A percentile compares a stretch with the other conserved stretches of the same genome.
Conservation (phyloP, 2,888 invertebrate species). For the Drosophila pseudotakahashii region DNA sequence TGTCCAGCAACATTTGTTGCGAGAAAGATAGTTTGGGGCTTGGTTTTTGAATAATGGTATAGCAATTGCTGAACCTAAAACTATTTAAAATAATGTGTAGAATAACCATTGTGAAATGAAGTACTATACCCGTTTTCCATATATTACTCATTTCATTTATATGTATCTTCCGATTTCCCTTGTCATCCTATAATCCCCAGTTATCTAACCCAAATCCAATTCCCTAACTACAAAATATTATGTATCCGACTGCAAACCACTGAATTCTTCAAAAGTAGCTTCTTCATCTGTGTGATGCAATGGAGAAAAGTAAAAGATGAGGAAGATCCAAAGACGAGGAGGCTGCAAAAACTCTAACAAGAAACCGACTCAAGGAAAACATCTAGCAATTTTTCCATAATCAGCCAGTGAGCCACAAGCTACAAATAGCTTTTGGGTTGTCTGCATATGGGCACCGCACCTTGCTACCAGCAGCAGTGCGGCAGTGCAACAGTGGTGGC, state of each 20-base stretch:
- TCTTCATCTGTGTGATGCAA: conserved; percentile 62
- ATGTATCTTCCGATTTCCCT: too few species aligned
- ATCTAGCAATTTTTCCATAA: conserved; percentile 78
- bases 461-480: conserved; percentile 66
- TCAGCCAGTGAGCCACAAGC: conserved; percentile 76
- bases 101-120: too few species aligned
- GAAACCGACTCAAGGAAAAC: conserved; percentile 68
- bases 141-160: too few species aligned
- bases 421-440: conserved; percentile 73
- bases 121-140: too few species aligned
- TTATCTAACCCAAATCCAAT: conserved; percentile 2
- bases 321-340: conserved; percentile 21
- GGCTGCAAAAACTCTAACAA: conserved; percentile 42
- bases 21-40: background rate
- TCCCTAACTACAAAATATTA: conserved; percentile 7
- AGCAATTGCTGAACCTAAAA: too few species aligned
- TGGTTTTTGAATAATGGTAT: too few species aligned
- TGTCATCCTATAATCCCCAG: conserved; percentile 1
- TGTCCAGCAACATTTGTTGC: background rate
- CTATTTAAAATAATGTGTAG: too few species aligned
- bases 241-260: conserved; percentile 16
- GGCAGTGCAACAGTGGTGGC: background rate
- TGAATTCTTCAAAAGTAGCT: conserved; percentile 3
- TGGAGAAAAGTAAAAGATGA: conserved; percentile 31
- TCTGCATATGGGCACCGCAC: conserved; percentile 77